Evolutionary conservation across 2,797 vertebrate species (phyloP).

Genomic region (Chelmon rostratus): DNA sequence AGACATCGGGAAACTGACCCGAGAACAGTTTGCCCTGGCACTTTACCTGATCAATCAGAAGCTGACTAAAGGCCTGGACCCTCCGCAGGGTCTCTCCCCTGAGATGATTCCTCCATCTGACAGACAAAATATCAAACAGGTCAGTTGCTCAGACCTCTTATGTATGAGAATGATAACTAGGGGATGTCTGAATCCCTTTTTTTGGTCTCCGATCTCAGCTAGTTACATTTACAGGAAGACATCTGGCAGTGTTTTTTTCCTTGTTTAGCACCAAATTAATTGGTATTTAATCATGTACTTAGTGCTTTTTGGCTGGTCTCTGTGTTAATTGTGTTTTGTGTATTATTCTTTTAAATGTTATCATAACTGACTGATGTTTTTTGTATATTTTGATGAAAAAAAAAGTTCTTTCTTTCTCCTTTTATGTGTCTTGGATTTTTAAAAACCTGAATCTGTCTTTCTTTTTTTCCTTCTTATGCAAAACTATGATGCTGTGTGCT

Average conservation of each 20-base stretch:
- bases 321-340: neutral
- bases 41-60: constrained; percentile 98
- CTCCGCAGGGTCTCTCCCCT: constrained; percentile 91
- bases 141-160: constrained; percentile 35
- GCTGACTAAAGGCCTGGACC: constrained; percentile 92
- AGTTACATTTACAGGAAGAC: no score
- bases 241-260: neutral
- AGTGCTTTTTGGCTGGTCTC: neutral
- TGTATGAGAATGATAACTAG: neutral
- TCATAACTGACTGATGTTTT: neutral
- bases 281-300: neutral
- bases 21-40: constrained; percentile 97
- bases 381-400: neutral
- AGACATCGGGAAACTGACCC: constrained; percentile 94
- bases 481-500: constrained; percentile 31
- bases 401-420: no score
- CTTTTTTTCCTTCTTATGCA: constrained; percentile 48
- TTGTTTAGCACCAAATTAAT: no score
- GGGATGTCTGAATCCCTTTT: neutral
- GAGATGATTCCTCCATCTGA: constrained; percentile 99
- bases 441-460: constrained; percentile 44
- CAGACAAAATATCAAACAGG: constrained; percentile 86
- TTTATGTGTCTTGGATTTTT: neutral
- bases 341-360: neutral
- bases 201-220: neutral